Base-by-base conservation (phyloP, 2,797 vertebrate genomes). In the Coranthus polyacanthus region DNA sequence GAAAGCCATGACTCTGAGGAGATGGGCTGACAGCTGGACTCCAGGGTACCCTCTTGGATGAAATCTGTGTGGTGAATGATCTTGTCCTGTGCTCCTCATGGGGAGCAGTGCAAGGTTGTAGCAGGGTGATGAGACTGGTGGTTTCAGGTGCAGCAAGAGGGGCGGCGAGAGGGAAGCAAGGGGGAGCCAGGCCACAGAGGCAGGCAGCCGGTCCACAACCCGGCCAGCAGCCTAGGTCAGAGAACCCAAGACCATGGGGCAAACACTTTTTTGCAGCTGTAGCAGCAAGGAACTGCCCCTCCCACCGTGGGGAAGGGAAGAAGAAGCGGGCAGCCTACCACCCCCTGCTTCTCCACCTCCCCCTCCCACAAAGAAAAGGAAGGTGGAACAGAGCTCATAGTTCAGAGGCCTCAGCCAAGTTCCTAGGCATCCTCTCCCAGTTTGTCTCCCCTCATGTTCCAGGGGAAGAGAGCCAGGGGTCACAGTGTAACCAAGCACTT, bases 31-130 rank as follows among this genome's bases (percentile, higher is more conserved):
- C 59, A 62, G n/a, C 18, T 76, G 34, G 61, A 68, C 10, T 32
- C 13, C 0, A 45, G 50, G 20, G 0, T n/a, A 20, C 38, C 13
- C 34, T 65, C 1, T 65, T 51, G 54, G 22, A 56, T 36, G 60
- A 69, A 9, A 75, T 65, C 8, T 59, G 42, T 43, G 37, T 70
- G 5, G 36, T 76, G 0, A 65, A 69, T 7, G 20, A 65, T 26
- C 51, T 61, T 9, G 6, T 62, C 10, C 13, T 49, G 3, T 12
- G 1, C 44, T 66, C 61, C 1, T 45, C 55, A 12, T 3, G 11
- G 0, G 39, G 50, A 1, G 38, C 50, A 1, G 43, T 60, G 4
- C 61, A 56, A 11, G 39, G 45, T 12, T 59, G 21, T 2, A 11
- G 43, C 11, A 9, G 3, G 0, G 15, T 70, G 0, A 70, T 66